These are phyloP conservation scores for Drosophila bocqueti DNA, from an alignment of 1,140 invertebrate genomes.

Conservation along the genomic window DNA sequence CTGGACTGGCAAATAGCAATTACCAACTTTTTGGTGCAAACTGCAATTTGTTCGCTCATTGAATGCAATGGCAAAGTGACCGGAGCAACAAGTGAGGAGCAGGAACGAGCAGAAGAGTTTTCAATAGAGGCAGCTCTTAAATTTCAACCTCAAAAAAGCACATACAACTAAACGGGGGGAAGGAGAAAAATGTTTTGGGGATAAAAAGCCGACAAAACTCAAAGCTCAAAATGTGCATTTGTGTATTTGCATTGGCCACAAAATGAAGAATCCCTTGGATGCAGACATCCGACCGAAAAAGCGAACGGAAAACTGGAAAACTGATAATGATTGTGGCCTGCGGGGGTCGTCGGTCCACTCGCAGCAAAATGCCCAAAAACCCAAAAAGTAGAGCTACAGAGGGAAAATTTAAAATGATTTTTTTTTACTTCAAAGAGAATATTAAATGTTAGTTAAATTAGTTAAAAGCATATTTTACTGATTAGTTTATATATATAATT, in stretches of 20 bases:
- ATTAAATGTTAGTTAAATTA: neutral
- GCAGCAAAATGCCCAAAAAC: constrained; percentile 21
- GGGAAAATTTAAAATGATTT: neutral
- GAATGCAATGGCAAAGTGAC: constrained; percentile 31
- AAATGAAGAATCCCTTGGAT: constrained; percentile 56
- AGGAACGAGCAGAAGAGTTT: neutral
- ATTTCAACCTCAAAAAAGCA: constrained; percentile 23
- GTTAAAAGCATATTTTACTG: neutral
- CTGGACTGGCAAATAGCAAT: constrained; percentile 47
- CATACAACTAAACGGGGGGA: constrained; percentile 5
- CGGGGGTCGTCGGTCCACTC: constrained; percentile 49
- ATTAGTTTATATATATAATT: neutral
- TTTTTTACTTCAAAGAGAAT: neutral
- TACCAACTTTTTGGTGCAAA: constrained; percentile 50
- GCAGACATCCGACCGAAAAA: constrained; percentile 52
- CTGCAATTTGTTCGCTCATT: constrained; percentile 39
- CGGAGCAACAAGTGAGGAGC: constrained; percentile 40
- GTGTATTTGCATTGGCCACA: constrained; percentile 47
- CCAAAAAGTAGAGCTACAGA: constrained; percentile 11
- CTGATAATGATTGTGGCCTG: constrained; percentile 81
- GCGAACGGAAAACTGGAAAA: constrained; percentile 67
- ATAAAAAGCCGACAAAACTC: constrained; percentile 34
- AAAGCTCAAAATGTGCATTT: constrained; percentile 42
- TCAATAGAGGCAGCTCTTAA: constrained; percentile 13
- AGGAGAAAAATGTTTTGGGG: constrained; percentile 14